Evolutionary conservation across 1,140 invertebrate species (phyloP).

Genomic region (Dufourea novaeangliae): DNA sequence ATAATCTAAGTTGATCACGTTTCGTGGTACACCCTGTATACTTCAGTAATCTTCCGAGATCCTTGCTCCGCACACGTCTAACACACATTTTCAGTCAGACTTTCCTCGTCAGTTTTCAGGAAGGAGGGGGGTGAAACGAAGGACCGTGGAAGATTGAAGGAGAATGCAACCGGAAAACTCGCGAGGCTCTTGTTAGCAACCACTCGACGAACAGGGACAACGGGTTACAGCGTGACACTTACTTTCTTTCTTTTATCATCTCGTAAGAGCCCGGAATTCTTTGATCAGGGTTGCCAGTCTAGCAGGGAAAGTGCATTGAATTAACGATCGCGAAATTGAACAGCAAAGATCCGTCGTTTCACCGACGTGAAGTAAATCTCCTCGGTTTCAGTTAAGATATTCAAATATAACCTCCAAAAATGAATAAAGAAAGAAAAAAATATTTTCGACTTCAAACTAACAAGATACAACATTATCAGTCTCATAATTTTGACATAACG

Average conservation of each 20-base stretch:
- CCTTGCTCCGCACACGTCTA: neutral
- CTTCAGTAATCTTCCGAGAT: too few relatives aligned
- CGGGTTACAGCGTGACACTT: constrained; percentile 19
- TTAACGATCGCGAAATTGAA: neutral
- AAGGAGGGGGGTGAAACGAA: neutral
- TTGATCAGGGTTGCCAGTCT: neutral
- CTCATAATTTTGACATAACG: too few relatives aligned
- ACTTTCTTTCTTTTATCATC: constrained; percentile 13
- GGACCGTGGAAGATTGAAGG: constrained; percentile 8
- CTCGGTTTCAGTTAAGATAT: too few relatives aligned
- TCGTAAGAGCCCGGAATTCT: neutral
- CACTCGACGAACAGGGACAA: constrained; percentile 24
- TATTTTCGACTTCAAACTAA: too few relatives aligned
- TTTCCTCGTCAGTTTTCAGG: too few relatives aligned
- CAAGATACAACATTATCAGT: too few relatives aligned
- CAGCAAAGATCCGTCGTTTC: neutral
- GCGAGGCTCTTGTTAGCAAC: constrained; percentile 31
- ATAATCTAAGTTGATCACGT: too few relatives aligned
- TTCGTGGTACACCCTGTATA: too few relatives aligned
- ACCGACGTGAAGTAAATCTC: neutral
- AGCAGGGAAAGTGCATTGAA: neutral
- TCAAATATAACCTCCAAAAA: too few relatives aligned
- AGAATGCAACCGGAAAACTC: constrained; percentile 12
- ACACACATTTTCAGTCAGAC: neutral
- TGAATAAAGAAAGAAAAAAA: too few relatives aligned